Conservation (phyloP, 2,888 invertebrate genomes). For the Cylindroiulus punctatus region DNA sequence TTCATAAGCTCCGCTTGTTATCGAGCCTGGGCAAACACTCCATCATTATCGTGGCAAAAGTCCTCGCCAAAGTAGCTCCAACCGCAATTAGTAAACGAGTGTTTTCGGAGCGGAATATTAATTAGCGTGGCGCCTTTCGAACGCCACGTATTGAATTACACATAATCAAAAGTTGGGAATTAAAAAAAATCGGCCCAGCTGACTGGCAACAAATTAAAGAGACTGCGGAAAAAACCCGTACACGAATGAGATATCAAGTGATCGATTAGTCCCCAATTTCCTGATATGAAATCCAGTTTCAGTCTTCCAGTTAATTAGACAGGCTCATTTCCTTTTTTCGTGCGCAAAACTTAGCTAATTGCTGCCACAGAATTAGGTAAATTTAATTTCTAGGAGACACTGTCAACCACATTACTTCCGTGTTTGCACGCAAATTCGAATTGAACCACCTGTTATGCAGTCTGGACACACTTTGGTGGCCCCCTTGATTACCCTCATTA, state of each 20-base stretch:
- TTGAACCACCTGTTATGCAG: conserved; percentile 3
- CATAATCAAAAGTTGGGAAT: conserved; percentile 10
- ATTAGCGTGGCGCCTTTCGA: conserved; percentile 31
- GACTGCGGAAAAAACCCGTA: conserved; percentile 8
- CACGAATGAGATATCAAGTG: conserved; percentile 8
- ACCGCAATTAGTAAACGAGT: conserved; percentile 42
- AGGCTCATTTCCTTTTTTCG: conserved; percentile 7
- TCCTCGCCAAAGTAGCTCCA: conserved; percentile 23
- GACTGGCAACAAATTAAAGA: conserved; percentile 23
- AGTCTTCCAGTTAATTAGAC: conserved; percentile 23
- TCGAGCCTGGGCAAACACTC: conserved; percentile 42
- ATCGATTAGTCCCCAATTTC: conserved; percentile 42
- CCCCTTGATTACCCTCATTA: conserved; percentile 11
- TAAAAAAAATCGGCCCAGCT: neutral
- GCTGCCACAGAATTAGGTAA: neutral
- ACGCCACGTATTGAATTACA: conserved; percentile 33
- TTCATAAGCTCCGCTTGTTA: neutral
- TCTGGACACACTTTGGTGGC: neutral
- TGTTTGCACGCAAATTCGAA: neutral
- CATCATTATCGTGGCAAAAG: conserved; percentile 31
- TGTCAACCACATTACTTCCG: neutral
- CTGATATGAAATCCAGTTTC: conserved; percentile 37
- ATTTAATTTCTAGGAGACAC: neutral
- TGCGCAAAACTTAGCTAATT: neutral
- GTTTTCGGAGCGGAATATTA: conserved; percentile 12